Evolutionary conservation across 2,797 vertebrate genomes (phyloP).

Genomic region (Artibeus jamaicensis): DNA sequence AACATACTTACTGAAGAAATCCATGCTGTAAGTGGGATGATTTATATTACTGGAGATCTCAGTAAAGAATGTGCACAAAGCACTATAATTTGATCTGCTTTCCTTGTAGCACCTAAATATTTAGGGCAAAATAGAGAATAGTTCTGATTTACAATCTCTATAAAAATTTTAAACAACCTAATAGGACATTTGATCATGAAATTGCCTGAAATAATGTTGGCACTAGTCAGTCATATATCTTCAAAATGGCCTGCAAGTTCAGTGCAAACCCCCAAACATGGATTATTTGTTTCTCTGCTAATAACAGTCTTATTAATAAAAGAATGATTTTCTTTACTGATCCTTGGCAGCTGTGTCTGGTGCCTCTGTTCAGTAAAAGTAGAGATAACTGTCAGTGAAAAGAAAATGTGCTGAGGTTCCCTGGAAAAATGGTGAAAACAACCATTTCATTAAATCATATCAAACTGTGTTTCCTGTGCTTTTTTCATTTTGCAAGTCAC

Average conservation of each 20-base stretch:
- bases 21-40: neutral
- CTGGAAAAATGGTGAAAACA: slow-evolving; percentile 47
- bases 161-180: slow-evolving; percentile 73
- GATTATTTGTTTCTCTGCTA: slow-evolving; percentile 49
- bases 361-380: slow-evolving; percentile 70
- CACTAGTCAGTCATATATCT: slow-evolving; percentile 61
- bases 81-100: slow-evolving; percentile 70
- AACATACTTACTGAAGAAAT: neutral
- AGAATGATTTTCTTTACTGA: slow-evolving; percentile 71
- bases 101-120: slow-evolving; percentile 70
- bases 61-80: slow-evolving; percentile 57
- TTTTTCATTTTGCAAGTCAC: slow-evolving; percentile 55
- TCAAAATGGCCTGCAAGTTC: slow-evolving; percentile 54
- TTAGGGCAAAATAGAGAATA: slow-evolving; percentile 78
- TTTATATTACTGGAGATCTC: slow-evolving; percentile 39
- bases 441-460: slow-evolving; percentile 71
- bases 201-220: slow-evolving; percentile 69
- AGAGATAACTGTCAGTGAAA: slow-evolving; percentile 63
- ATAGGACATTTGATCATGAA: slow-evolving; percentile 75
- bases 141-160: slow-evolving; percentile 75
- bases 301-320: slow-evolving; percentile 78
- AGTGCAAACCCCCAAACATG: slow-evolving; percentile 53
- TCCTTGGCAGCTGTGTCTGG: slow-evolving; percentile 50
- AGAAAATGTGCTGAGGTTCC: slow-evolving; percentile 53
- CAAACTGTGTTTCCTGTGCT: slow-evolving; percentile 61